Evolutionary conservation across 2,113 vertebrate species (phyloP), one percentile per base, ranked within the genome.

Genomic region (Neomonachus schauinslandi): DNA sequence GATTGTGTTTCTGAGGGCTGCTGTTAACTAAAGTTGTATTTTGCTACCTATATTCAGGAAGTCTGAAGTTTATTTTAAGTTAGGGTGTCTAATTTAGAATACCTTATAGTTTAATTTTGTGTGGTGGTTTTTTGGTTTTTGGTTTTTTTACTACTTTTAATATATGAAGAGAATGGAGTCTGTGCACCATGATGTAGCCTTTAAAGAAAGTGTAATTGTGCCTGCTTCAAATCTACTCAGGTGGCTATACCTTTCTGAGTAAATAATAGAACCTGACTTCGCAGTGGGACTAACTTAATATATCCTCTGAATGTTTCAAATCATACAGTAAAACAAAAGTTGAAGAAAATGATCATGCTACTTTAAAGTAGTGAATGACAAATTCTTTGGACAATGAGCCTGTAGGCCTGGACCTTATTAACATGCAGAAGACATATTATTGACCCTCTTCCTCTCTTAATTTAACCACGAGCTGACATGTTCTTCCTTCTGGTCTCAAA

Each of bases 401-500:
- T 93, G 1, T 69, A 74, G 42, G 6, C 42, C 36, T 31, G 16
- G 89, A 76, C 18, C n/a, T 88, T 81, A 22, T 42, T 42, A 92
- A 61, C 22, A 15, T 85, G 2, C 15, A 22, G 95, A 36, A 76
- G 53, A 63, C 7, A 18, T 39, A 72, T 69, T 83, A 84, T 18
- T 96, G 16, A 92, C 36, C 86, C 33, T 93, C 28, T 96, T 95
- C 22, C 1, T 61, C 12, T 80, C 26, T 76, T 77, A 95, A 11
- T 89, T 93, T 84, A 95, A 61, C 19, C 53, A 19, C n/a, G 61
- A 69, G 28, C 19, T 93, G 83, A 83, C 7, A 31, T 1, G 51
- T 94, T n/a, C 49, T 94, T 97, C 19, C n/a, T 89, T 92, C 26
- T 49, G 5, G 8, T 95, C 91, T 93, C 33, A 93, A 42, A 91